These are phyloP conservation scores for Alces alces DNA, from an alignment of 2,113 vertebrate species.

Conservation along the genomic window DNA sequence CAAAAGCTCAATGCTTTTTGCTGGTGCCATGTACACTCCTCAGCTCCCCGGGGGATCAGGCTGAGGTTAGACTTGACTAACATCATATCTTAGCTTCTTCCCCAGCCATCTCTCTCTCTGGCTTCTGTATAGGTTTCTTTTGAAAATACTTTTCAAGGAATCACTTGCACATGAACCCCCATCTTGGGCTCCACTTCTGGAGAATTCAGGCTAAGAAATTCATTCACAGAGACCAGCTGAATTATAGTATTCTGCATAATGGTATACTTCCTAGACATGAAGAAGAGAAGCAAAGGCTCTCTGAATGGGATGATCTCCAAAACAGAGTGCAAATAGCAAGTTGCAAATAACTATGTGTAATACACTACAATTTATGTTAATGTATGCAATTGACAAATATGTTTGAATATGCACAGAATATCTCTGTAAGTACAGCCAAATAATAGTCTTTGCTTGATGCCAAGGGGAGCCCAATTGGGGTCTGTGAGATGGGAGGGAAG, in stretches of 20 bases:
- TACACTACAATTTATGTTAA: background rate
- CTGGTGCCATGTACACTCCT: background rate
- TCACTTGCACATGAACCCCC: background rate
- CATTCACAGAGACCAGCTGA: background rate
- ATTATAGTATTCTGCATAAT: background rate
- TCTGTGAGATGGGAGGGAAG: background rate
- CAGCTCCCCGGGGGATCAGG: background rate
- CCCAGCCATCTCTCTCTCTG: background rate
- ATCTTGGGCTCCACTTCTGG: background rate
- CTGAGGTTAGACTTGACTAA: background rate
- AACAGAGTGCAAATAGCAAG: background rate
- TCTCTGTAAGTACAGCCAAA: background rate
- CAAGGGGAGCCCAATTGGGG: background rate
- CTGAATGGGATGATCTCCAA: background rate
- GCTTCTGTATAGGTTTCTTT: background rate
- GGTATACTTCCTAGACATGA: background rate
- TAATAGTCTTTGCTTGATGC: background rate
- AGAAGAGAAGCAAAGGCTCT: background rate
- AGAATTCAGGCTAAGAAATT: background rate
- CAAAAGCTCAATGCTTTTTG: background rate
- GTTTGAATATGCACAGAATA: background rate
- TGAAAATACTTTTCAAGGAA: background rate
- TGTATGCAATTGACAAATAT: background rate
- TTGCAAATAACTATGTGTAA: background rate
- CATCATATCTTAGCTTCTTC: background rate